Evolutionary conservation across 30 jellyfish, hydroid and myxozoan species (phyloP).

Genomic region (Pelagia noctiluca): DNA sequence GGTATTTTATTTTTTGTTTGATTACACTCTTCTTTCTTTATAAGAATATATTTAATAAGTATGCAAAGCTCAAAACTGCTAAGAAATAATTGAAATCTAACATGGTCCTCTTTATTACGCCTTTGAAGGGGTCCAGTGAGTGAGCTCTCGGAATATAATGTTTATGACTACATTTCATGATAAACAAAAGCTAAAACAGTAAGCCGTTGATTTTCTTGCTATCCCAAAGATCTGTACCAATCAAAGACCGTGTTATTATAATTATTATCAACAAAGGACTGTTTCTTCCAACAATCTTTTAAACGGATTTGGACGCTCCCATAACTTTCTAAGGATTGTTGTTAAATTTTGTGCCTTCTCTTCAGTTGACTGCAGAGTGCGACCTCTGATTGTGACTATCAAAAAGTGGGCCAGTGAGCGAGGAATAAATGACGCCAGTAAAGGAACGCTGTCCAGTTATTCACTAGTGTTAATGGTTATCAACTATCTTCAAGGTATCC

Average conservation of each 20-base stretch:
- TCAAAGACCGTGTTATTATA: neutral
- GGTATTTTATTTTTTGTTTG: constrained; percentile 33
- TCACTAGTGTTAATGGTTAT: constrained; percentile 95
- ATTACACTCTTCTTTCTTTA: neutral
- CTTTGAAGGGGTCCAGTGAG: neutral
- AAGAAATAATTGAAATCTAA: neutral
- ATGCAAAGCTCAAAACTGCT: neutral
- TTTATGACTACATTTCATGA: neutral
- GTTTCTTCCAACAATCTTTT: neutral
- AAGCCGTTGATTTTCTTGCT: neutral
- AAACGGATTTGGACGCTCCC: neutral
- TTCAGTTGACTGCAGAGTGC: constrained; percentile 88
- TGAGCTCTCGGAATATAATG: neutral
- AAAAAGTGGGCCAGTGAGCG: constrained; percentile 88
- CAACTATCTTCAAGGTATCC: constrained; percentile 90
- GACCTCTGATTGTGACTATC: constrained; percentile 79
- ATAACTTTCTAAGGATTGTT: neutral
- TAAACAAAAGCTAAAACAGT: neutral
- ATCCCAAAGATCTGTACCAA: neutral
- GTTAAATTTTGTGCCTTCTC: neutral
- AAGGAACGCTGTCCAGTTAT: constrained; percentile 94
- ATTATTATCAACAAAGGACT: neutral
- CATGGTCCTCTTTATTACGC: neutral
- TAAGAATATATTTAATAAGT: neutral
- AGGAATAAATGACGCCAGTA: constrained; percentile 91